Evolutionary conservation across 1,140 invertebrate genomes (phyloP).

Genomic region (Pseudomyrmex gracilis): DNA sequence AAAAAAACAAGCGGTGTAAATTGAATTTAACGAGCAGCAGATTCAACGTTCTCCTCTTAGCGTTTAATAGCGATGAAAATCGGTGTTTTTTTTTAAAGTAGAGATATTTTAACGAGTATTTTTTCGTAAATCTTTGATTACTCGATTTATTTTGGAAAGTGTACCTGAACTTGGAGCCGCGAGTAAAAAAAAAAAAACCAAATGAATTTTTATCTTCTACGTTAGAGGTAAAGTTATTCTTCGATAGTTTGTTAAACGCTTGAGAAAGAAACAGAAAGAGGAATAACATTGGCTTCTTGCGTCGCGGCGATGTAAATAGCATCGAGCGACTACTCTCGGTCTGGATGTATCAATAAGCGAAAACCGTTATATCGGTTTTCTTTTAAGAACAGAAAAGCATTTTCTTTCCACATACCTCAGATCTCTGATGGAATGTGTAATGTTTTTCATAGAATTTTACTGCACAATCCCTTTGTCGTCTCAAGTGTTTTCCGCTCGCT

Average conservation of each 20-base stretch:
- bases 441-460: constrained; percentile 25
- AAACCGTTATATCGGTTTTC: constrained; percentile 57
- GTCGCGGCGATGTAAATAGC: constrained; percentile 16
- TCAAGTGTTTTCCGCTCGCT: background rate
- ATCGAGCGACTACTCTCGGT: constrained; percentile 25
- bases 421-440: constrained; percentile 18
- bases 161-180: too few relatives aligned
- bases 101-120: too few relatives aligned
- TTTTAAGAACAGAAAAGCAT: constrained; percentile 30
- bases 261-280: too few relatives aligned
- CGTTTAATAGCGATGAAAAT: too few relatives aligned
- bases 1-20: too few relatives aligned
- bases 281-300: constrained; percentile 57
- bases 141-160: too few relatives aligned
- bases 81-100: too few relatives aligned
- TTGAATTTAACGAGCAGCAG: too few relatives aligned
- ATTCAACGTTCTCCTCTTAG: too few relatives aligned
- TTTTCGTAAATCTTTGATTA: too few relatives aligned
- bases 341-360: constrained; percentile 52
- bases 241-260: constrained; percentile 63
- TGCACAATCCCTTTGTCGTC: background rate
- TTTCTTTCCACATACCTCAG: constrained; percentile 1
- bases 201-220: constrained; percentile 4
- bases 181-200: background rate
- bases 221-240: constrained; percentile 7